These are phyloP conservation scores for Sinella curviseta DNA, from an alignment of 1,140 invertebrate genomes.

Conservation along the genomic window DNA sequence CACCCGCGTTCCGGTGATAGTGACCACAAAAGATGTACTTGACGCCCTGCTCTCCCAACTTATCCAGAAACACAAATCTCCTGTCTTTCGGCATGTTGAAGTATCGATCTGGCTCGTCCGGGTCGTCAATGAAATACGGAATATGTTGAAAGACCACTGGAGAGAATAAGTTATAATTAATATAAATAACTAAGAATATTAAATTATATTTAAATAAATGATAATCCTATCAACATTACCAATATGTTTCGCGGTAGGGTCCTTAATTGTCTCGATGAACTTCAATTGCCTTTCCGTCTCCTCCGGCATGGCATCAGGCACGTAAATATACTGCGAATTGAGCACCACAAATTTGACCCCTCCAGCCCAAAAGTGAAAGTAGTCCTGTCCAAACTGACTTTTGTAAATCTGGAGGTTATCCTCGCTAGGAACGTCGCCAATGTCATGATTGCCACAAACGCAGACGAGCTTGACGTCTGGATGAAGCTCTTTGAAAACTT, in stretches of 20 bases:
- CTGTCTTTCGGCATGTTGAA: conserved; percentile 56
- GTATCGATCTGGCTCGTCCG: conserved; percentile 55
- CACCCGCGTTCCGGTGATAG: conserved; percentile 60
- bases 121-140: conserved; percentile 58
- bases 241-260: conserved; percentile 38
- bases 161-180: conserved; percentile 50
- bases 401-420: conserved; percentile 55
- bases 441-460: conserved; percentile 64
- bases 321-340: conserved; percentile 60
- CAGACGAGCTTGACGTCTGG: conserved; percentile 59
- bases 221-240: conserved; percentile 37
- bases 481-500: conserved; percentile 56
- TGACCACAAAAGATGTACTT: conserved; percentile 62
- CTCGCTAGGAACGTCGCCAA: conserved; percentile 59
- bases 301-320: conserved; percentile 51
- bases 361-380: conserved; percentile 60
- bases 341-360: conserved; percentile 62
- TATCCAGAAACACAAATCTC: conserved; percentile 56
- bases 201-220: background rate
- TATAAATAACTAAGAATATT: background rate
- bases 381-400: conserved; percentile 61
- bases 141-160: conserved; percentile 63
- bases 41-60: conserved; percentile 55
- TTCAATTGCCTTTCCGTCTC: conserved; percentile 56
- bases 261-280: conserved; percentile 44